These are phyloP conservation scores for Zaprionus taronus DNA, from an alignment of 1,140 invertebrate genomes.

Conservation along the genomic window DNA sequence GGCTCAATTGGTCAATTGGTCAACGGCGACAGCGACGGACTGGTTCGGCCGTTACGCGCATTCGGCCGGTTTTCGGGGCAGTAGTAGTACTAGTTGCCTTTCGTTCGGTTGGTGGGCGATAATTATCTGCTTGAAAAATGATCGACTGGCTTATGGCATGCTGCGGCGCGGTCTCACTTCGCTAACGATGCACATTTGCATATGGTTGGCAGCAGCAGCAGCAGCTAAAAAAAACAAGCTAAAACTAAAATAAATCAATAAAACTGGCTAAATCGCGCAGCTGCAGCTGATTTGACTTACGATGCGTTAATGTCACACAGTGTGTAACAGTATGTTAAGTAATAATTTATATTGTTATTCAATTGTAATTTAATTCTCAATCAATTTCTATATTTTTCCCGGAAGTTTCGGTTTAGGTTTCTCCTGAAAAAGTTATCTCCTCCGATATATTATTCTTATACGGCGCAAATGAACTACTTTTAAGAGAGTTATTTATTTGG, in stretches of 20 bases:
- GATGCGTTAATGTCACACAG: constrained; percentile 2
- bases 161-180: constrained; percentile 47
- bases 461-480: constrained; percentile 2
- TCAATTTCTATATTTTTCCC: neutral
- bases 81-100: constrained; percentile 33
- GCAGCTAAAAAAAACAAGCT: neutral
- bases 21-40: constrained; percentile 51
- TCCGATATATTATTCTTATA: constrained; percentile 2
- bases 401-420: neutral
- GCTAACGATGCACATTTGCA: constrained; percentile 75
- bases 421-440: neutral
- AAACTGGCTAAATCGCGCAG: constrained; percentile 48
- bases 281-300: constrained; percentile 34
- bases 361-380: neutral
- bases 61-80: constrained; percentile 50
- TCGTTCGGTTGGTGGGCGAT: constrained; percentile 69
- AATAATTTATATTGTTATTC: constrained; percentile 7
- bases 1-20: constrained; percentile 62
- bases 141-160: constrained; percentile 60
- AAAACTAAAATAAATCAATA: constrained; percentile 40
- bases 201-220: neutral
- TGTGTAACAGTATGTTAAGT: neutral
- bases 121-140: constrained; percentile 78
- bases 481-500: neutral
- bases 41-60: constrained; percentile 43